Evolutionary conservation across 2,797 vertebrate genomes (phyloP), one percentile per base, ranked within the genome.

Genomic region (Enteromius radiatus): DNA sequence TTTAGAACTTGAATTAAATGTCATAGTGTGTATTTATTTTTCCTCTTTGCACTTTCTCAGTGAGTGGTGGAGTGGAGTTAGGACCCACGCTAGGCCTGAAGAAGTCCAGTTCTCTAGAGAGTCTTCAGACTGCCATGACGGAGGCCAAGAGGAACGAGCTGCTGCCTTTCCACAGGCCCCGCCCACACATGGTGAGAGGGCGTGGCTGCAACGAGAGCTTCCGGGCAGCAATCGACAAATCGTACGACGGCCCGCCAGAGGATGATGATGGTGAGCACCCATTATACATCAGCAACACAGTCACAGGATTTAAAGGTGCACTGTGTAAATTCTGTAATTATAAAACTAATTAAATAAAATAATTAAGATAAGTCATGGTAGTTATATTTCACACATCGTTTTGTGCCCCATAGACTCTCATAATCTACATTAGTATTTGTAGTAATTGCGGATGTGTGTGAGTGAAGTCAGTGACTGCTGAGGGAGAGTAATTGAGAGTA

Each of bases 161-260:
- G 65, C 95, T 98, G 38, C 96, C 96, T 9, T 98, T 99, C 86
- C 97, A 98, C 89, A 94, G 97, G 45, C 97, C 97, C 65, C 95
- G 96, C 43, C 94, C 96, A 5, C 96, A 98, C 21, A 97, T 99
- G 95, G 95, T 97, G 59, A 95, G 98, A 23, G 97, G 97, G 23
- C 94, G 97, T n/a, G 97, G 97, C 56, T 99, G 97, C 88, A 99
- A 98, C 0, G 97, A 99, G 89, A 99, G 97, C 91, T 99, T 99
- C 94, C 90, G 97, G 80, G 97, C 98, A 0, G 97, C 98, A 67
- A 99, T 99, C 54, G 97, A 99, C 91, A 98, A 99, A 85, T 99
- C 98, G 3, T 99, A 99, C 0, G 98, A 99, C 3, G 97, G 96
- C 1, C 98, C 98, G 0, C 94, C 97, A 21, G 96, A 96, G 64